These are phyloP conservation scores for Anthoscopus minutus DNA, from an alignment of 2,113 vertebrate genomes.

Conservation along the genomic window DNA sequence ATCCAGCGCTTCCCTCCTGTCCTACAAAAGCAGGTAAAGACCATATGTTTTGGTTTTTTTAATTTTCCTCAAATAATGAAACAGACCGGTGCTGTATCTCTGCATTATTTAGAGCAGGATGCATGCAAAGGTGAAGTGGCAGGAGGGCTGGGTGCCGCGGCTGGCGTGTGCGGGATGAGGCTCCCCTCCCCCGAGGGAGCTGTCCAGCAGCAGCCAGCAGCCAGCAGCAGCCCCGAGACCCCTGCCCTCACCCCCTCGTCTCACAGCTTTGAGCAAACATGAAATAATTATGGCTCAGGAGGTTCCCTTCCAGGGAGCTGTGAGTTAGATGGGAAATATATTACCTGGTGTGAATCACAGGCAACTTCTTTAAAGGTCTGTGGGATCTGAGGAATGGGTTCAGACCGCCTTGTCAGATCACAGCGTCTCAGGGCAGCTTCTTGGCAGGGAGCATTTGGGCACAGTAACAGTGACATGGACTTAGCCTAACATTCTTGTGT, in stretches of 20 bases:
- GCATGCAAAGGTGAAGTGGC: neutral
- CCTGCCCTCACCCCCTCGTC: accelerated
- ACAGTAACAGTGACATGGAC: neutral
- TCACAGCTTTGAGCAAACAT: neutral
- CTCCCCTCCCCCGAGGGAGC: neutral
- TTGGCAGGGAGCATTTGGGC: neutral
- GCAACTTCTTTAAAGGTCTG: neutral
- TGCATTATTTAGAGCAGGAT: neutral
- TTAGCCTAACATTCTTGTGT: neutral
- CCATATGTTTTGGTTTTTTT: neutral
- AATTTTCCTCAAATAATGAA: neutral
- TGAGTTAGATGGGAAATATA: neutral
- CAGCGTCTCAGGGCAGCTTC: neutral
- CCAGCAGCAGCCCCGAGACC: neutral
- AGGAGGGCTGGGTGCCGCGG: accelerated
- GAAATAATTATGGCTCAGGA: neutral
- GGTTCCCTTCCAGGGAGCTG: neutral
- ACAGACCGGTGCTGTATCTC: neutral
- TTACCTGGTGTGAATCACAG: neutral
- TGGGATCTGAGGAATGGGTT: neutral
- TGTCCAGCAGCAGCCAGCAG: neutral
- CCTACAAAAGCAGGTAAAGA: neutral
- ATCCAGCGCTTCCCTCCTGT: neutral
- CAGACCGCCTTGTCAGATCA: too few relatives aligned
- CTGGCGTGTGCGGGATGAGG: neutral